Conservation (phyloP, 2,113 vertebrate species). For the Sceloporus tristichus region DNA sequence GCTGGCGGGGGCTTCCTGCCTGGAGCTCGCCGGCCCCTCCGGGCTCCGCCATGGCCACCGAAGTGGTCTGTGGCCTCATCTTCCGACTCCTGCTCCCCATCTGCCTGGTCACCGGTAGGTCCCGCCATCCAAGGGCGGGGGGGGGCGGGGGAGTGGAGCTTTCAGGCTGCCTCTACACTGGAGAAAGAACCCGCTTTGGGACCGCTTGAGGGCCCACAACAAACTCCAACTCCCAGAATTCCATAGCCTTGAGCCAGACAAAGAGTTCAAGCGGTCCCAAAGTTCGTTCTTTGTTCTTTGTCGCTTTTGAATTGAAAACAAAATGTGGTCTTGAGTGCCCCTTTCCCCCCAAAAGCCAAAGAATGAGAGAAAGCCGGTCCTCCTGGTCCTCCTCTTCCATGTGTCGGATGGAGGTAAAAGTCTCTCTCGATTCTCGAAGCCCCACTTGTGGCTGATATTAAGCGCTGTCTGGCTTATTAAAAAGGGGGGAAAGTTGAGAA, state of each 20-base stretch:
- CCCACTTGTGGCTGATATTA: background rate
- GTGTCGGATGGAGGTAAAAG: background rate
- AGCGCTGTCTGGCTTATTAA: background rate
- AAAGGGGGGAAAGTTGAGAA: background rate
- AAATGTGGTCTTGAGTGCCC: background rate
- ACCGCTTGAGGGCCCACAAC: too few relatives aligned
- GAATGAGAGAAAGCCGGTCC: background rate
- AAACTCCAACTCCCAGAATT: too few relatives aligned
- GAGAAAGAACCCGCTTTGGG: too few relatives aligned
- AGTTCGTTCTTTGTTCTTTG: background rate
- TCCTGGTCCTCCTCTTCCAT: background rate
- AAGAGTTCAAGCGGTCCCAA: too few relatives aligned
- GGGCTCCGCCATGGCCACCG: slow-evolving; percentile 86
- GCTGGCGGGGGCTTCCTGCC: background rate
- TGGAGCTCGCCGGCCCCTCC: background rate
- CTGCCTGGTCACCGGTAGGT: slow-evolving; percentile 93
- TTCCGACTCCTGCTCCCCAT: slow-evolving; percentile 94
- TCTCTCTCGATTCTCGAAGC: background rate
- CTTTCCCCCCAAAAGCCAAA: background rate
- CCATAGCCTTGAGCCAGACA: too few relatives aligned
- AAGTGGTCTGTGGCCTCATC: slow-evolving; percentile 94
- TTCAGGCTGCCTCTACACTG: too few relatives aligned
- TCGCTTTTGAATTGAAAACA: background rate
- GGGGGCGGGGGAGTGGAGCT: background rate
- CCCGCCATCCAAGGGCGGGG: background rate